Base-by-base conservation (phyloP, 2,888 invertebrate species). In the Lacanobia oleracea region DNA sequence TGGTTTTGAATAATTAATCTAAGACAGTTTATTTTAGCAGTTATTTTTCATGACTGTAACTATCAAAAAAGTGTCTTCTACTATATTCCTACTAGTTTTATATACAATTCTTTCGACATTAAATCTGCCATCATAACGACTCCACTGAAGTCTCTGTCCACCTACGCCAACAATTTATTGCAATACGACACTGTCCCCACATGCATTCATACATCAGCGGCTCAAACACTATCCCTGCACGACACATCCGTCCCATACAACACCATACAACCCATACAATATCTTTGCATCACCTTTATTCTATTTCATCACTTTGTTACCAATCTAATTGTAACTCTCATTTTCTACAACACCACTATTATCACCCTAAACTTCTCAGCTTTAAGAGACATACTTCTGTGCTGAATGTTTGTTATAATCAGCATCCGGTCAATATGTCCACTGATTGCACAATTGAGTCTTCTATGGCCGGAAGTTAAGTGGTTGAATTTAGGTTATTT, bases 171-270 rank as follows among this genome's bases (percentile, higher is more conserved):
- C 90, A 90, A 95, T 95, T 95, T 95, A 95, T 95, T 93, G 94
- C 92, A 94, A 95, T 93, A 87, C 88, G 92, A 94, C 93, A 91
- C 94, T 94, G 93, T 95, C 94, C 91, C 92, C 93, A 93, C 93
- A 91, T 93, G 89, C 89, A 92, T 93, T 93, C 91, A 93, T 91
- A 89, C 86, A 91, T 91, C 88, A 89, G 87, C 86, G 64, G 56
- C 67, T 88, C 89, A 88, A 91, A 92, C 93, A 93, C 91, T 87
- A 82, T 89, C 93, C 82, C 90, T 77, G 88, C 93, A 91, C 88
- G 92, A 89, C 87, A 90, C 91, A 95, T 95, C 95, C 95, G 95
- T 86, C 87, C 88, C 86, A 90, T 90, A 85, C 85, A 87, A 82
- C 76, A 87, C 88, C 86, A 90, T 89, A 85, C 84, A 87, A 82